Conservation (phyloP, 2,113 vertebrate species). For the Tretioscincus oriximinensis region DNA sequence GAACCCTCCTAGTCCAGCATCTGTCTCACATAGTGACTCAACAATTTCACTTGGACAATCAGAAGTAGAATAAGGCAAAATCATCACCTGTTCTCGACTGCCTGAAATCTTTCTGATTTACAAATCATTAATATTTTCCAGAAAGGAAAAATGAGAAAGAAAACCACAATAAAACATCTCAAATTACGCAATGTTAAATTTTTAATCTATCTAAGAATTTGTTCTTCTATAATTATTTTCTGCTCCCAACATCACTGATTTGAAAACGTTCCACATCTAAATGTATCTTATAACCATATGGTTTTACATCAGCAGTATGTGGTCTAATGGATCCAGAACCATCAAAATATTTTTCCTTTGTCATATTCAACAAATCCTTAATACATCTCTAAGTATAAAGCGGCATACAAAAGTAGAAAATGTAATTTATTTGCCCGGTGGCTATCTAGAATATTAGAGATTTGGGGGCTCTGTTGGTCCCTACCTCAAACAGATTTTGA, state of each 20-base stretch:
- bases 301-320: background rate
- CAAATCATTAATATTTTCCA: slow-evolving; percentile 21
- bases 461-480: slow-evolving; percentile 27
- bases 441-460: slow-evolving; percentile 40
- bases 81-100: too few species aligned
- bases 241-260: background rate
- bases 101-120: too few species aligned
- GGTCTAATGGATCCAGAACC: slow-evolving; percentile 31
- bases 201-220: slow-evolving; percentile 10
- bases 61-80: too few species aligned
- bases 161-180: slow-evolving; percentile 18
- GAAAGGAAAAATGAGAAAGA: slow-evolving; percentile 14
- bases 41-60: too few species aligned
- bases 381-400: slow-evolving; percentile 58
- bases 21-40: too few species aligned
- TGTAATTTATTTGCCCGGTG: slow-evolving; percentile 57
- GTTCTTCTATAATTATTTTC: background rate
- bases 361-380: slow-evolving; percentile 38
- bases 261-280: background rate
- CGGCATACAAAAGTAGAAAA: slow-evolving; percentile 39
- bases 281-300: background rate
- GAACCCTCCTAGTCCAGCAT: too few species aligned
- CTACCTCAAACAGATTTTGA: slow-evolving; percentile 13
- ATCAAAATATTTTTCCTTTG: slow-evolving; percentile 36
- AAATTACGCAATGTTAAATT: slow-evolving; percentile 19